phyloP scores from a whole-genome alignment of 1,140 invertebrate genomes.

The Panonychus citri region DNA sequence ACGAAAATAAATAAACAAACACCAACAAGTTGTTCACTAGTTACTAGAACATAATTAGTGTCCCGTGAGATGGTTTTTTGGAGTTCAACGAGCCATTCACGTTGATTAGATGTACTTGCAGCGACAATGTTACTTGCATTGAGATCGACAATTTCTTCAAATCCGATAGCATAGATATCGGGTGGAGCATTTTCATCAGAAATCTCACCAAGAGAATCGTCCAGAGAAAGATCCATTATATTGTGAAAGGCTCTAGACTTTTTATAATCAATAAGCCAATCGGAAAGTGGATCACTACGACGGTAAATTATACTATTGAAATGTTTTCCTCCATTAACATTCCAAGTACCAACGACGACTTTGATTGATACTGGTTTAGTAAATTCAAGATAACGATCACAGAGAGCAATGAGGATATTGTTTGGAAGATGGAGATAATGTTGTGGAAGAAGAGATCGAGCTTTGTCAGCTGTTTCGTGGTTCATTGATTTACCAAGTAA shows the following conservation, averaged over 20 bases:
- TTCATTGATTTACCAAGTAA: slow-evolving; percentile 70
- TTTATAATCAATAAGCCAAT: slow-evolving; percentile 72
- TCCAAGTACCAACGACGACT: slow-evolving; percentile 84
- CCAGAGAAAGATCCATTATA: slow-evolving; percentile 9
- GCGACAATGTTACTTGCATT: slow-evolving; percentile 96
- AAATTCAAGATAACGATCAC: slow-evolving; percentile 52
- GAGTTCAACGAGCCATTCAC: slow-evolving; percentile 80
- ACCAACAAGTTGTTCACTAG: slow-evolving; percentile 88
- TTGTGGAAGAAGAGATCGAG: slow-evolving; percentile 59
- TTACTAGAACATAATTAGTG: slow-evolving; percentile 68
- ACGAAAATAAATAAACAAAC: slow-evolving; percentile 91
- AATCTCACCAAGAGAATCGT: slow-evolving; percentile 22
- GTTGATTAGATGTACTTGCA: slow-evolving; percentile 80
- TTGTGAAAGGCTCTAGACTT: background rate
- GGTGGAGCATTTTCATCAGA: slow-evolving; percentile 31
- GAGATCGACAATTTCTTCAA: slow-evolving; percentile 97
- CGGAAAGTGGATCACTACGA: slow-evolving; percentile 56
- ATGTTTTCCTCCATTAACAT: slow-evolving; percentile 97
- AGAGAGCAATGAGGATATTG: slow-evolving; percentile 32
- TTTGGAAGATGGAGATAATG: slow-evolving; percentile 66
- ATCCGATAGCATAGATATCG: slow-evolving; percentile 91
- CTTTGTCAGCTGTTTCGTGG: slow-evolving; percentile 68
- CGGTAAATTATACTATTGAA: slow-evolving; percentile 90
- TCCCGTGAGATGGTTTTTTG: slow-evolving; percentile 73
- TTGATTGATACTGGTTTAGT: slow-evolving; percentile 42